These are phyloP conservation scores for Ichneumoninae sp. DNA, from an alignment of 2,888 invertebrate species.

Conservation along the genomic window DNA sequence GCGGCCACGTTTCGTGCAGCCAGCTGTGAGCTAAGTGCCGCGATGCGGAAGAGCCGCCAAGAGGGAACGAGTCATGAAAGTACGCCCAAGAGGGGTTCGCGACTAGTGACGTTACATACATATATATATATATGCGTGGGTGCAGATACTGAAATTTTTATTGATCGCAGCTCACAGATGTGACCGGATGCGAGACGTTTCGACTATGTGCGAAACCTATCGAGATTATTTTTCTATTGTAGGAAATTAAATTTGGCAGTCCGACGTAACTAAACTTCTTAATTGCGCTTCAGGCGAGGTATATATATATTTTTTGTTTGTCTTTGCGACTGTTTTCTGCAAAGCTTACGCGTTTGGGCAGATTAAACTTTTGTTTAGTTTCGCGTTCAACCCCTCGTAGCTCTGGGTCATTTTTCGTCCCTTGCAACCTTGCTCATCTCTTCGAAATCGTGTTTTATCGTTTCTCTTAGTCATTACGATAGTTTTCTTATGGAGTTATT, in stretches of 20 bases:
- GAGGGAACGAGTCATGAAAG: conserved; percentile 48
- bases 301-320: too few species aligned
- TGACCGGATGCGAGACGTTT: conserved; percentile 23
- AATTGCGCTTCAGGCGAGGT: not conserved
- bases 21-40: conserved; percentile 47
- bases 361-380: too few species aligned
- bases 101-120: not conserved
- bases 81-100: conserved; percentile 21
- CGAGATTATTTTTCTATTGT: not conserved
- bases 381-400: too few species aligned
- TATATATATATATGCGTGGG: conserved; percentile 13
- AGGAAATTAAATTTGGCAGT: not conserved
- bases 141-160: conserved; percentile 54
- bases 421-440: too few species aligned
- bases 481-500: too few species aligned
- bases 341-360: too few species aligned
- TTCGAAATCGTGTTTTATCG: too few species aligned
- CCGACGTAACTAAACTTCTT: not conserved
- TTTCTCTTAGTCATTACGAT: too few species aligned
- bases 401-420: too few species aligned
- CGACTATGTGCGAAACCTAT: conserved; percentile 13
- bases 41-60: conserved; percentile 45
- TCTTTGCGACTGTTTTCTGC: too few species aligned
- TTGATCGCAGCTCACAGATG: conserved; percentile 37
- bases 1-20: conserved; percentile 22